Evolutionary conservation across 2,888 invertebrate species (phyloP).

Genomic region (Alloplasta piceator): DNA sequence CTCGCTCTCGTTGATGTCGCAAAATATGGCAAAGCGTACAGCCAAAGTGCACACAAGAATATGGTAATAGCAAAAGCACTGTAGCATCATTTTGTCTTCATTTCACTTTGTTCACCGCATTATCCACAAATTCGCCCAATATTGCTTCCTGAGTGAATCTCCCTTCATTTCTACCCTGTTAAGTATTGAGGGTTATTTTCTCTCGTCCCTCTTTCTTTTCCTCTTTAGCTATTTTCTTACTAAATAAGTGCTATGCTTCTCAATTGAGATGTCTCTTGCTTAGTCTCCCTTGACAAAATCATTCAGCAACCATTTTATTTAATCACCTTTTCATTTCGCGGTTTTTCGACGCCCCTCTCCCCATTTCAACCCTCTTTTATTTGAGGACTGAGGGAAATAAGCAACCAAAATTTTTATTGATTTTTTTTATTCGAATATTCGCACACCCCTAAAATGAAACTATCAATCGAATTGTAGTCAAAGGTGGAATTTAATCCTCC

Average conservation of each 20-base stretch:
- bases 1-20: not conserved
- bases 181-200: too few relatives aligned
- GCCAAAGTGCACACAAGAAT: constrained; percentile 2
- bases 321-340: constrained; percentile 3
- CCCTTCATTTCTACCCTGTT: constrained; percentile 40
- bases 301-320: constrained; percentile 3
- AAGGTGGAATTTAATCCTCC: too few relatives aligned
- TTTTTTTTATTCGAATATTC: too few relatives aligned
- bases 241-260: constrained; percentile 53
- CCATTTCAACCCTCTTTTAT: constrained; percentile 30
- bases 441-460: too few relatives aligned
- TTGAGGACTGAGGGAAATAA: too few relatives aligned
- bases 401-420: too few relatives aligned
- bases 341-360: not conserved
- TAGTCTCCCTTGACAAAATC: too few relatives aligned
- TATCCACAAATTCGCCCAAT: constrained; percentile 29
- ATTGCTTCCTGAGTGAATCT: constrained; percentile 43
- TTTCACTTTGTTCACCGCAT: constrained; percentile 54
- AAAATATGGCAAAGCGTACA: constrained; percentile 4
- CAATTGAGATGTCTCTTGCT: constrained; percentile 31
- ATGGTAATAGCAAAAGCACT: constrained; percentile 2
- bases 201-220: constrained; percentile 21
- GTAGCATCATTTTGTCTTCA: constrained; percentile 60
- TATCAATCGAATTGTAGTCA: too few relatives aligned
- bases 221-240: constrained; percentile 51